Evolutionary conservation across 2,113 vertebrate genomes (phyloP).

Genomic region (Scolopax mira): DNA sequence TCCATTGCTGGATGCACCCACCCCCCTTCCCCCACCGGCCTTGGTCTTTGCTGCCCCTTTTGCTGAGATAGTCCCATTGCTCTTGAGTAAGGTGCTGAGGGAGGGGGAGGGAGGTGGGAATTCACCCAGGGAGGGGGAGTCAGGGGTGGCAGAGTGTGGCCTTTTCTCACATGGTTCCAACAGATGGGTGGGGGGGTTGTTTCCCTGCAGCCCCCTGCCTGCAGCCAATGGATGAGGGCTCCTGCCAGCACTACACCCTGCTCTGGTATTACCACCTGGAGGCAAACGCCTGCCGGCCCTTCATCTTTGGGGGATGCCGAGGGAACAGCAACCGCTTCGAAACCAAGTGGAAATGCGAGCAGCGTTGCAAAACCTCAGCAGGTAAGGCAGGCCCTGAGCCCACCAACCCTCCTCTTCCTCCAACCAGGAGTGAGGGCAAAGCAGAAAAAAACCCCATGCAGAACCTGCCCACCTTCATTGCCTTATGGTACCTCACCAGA

Average conservation of each 20-base stretch:
- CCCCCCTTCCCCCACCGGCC: neutral
- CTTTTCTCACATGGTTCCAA: neutral
- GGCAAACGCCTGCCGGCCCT: constrained; percentile 77
- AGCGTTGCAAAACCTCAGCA: constrained; percentile 45
- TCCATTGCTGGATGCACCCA: rapidly evolving
- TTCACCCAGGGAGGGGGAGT: neutral
- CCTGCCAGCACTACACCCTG: constrained; percentile 76
- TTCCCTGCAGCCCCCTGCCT: constrained; percentile 66
- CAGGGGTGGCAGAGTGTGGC: neutral
- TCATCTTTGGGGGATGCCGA: constrained; percentile 84
- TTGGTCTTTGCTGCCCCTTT: neutral
- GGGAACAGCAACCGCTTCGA: constrained; percentile 85
- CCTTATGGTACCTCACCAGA: neutral
- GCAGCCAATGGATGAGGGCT: constrained; percentile 83
- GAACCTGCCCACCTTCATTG: rapidly evolving
- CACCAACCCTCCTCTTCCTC: neutral
- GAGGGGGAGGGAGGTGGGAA: no score
- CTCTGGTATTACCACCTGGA: constrained; percentile 84
- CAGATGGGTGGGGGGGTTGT: neutral
- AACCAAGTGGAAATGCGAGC: constrained; percentile 73
- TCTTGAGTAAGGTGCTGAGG: neutral
- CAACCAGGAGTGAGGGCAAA: neutral
- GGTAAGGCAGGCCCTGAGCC: neutral
- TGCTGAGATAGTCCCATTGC: neutral
- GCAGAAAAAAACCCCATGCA: neutral